Base-by-base conservation (phyloP, 2,888 invertebrate genomes). In the Abrostola triplasia region DNA sequence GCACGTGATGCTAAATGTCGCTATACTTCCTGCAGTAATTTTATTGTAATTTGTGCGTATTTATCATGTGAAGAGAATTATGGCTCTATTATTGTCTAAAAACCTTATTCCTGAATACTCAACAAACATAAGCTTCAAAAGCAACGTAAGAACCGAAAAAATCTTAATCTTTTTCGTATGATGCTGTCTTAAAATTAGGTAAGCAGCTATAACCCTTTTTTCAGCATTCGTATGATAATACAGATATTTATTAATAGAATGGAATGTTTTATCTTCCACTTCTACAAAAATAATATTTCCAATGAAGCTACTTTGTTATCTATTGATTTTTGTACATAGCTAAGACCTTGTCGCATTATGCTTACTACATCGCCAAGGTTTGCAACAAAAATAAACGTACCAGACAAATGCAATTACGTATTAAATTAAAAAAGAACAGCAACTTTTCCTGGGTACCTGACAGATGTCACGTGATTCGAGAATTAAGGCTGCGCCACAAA, bases 11-110 rank as follows among this genome's bases (percentile, higher is more conserved):
- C 90, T 90, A 92, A 92, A 92, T 92, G 91, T 92, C 93, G 90
- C 90, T 88, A 86, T 84, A 84, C 90, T 92, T 92, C 90, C 91
- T 88, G 87, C 82, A 82, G 89, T 91, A 90, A 93, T 93, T 92
- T 92, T 86, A 88, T 88, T 83, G 90, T 94, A 93, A 94, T 94
- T 94, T 94, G 93, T 94, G 93, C 92, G 90, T 92, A 93, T 92
- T 92, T 93, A 92, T 92, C 92, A 92, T 93, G 92, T 91, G 85
- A 92, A 83, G 82, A 88, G 87, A 93, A 88, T 89, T 91, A 91
- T 90, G 75, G 84, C 88, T 88, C 80, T 85, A 88, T 89, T 86
- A 84, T 74, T 76, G 67, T 76, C 66, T 72, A 44, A 65, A 67
- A 68, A 73, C 73, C 52, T 12, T 69, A 72, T 74, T 73, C 75